phyloP scores from a whole-genome alignment of 2,888 invertebrate species.

The Melieria omissa region DNA sequence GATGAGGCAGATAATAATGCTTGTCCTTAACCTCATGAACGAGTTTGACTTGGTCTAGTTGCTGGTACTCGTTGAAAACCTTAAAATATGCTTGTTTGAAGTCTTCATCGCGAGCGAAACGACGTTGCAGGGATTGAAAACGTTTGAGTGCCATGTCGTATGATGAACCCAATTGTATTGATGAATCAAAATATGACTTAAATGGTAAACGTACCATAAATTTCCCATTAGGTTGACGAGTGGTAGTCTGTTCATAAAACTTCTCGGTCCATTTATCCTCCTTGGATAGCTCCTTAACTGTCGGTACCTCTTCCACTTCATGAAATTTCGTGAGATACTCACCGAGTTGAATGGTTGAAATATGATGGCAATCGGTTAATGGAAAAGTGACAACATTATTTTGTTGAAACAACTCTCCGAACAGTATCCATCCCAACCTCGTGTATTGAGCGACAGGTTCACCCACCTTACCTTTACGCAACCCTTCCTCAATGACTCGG shows the following conservation, averaged over 20 bases:
- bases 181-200: constrained; percentile 4
- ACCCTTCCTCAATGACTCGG: constrained; percentile 19
- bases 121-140: constrained; percentile 9
- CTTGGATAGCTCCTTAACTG: constrained; percentile 5
- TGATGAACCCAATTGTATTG: neutral
- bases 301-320: constrained; percentile 11
- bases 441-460: constrained; percentile 29
- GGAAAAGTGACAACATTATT: constrained; percentile 8
- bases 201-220: constrained; percentile 18
- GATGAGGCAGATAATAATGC: constrained; percentile 14
- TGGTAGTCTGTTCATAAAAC: constrained; percentile 17
- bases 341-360: neutral
- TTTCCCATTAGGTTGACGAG: constrained; percentile 12
- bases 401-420: constrained; percentile 26
- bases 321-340: constrained; percentile 5
- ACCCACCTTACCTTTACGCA: constrained; percentile 23
- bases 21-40: neutral
- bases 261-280: constrained; percentile 21
- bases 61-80: constrained; percentile 9
- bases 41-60: constrained; percentile 1
- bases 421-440: constrained; percentile 29
- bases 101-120: neutral
- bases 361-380: neutral
- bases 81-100: constrained; percentile 13
- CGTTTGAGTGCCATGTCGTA: neutral